Evolutionary conservation across 2,797 vertebrate species (phyloP).

Genomic region (Pelobates cultripes): DNA sequence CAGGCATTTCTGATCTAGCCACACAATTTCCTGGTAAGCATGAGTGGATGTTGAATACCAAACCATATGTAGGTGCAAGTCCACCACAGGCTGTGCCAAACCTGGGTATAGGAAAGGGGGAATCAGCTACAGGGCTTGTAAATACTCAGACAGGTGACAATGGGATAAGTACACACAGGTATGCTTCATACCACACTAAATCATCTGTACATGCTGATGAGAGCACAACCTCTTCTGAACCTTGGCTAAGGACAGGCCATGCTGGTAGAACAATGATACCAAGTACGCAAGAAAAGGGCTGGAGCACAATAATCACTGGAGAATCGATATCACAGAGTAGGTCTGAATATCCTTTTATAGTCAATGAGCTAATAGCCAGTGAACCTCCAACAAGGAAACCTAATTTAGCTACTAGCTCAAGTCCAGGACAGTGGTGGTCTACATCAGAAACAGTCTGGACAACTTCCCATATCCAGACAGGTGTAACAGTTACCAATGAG

Average conservation of each 20-base stretch:
- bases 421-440: background rate
- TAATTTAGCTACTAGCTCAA: background rate
- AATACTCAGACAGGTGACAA: background rate
- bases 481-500: background rate
- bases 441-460: constrained; percentile 7
- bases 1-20: constrained; percentile 66
- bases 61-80: constrained; percentile 5
- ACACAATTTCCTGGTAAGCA: constrained; percentile 48
- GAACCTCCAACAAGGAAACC: constrained; percentile 5
- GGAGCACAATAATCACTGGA: background rate
- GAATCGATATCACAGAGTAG: background rate
- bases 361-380: background rate
- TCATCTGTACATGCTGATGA: background rate
- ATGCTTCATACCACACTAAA: constrained; percentile 12
- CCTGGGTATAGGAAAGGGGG: constrained; percentile 17
- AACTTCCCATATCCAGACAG: constrained; percentile 3
- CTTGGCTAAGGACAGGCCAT: constrained; percentile 1
- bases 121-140: constrained; percentile 4
- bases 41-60: constrained; percentile 9
- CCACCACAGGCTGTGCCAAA: constrained; percentile 7
- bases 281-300: background rate
- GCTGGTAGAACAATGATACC: background rate
- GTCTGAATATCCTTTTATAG: background rate
- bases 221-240: background rate
- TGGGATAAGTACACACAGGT: constrained; percentile 11